These are phyloP conservation scores for Adelognathus sp. DNA, from an alignment of 2,888 invertebrate species.

Conservation along the genomic window DNA sequence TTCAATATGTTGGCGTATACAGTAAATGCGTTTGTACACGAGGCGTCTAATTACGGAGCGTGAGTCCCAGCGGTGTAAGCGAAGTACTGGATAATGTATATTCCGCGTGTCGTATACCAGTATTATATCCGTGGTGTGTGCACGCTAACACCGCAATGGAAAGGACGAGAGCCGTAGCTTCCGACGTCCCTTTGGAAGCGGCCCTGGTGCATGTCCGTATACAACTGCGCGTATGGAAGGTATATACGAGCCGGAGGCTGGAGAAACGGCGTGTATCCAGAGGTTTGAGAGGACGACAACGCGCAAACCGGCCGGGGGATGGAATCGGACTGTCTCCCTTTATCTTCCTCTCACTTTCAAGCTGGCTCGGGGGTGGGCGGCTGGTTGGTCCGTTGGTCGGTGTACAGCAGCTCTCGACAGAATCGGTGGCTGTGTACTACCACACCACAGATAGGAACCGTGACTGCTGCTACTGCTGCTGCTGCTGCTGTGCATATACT, in stretches of 20 bases:
- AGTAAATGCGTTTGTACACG: not conserved
- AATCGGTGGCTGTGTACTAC: not conserved
- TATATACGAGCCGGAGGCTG: slow-evolving; percentile 25
- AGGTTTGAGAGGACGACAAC: slow-evolving; percentile 49
- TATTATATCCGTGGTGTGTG: not conserved
- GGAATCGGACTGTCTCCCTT: slow-evolving; percentile 1
- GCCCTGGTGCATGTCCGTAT: slow-evolving; percentile 12
- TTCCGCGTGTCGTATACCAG: not conserved
- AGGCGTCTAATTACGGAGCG: slow-evolving; percentile 42
- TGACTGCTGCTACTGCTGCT: not conserved
- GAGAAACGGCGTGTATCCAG: slow-evolving; percentile 14
- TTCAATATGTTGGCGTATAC: slow-evolving; percentile 14
- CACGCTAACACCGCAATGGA: slow-evolving; percentile 21
- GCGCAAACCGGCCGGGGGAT: slow-evolving; percentile 2
- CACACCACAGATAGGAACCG: not conserved
- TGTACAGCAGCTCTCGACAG: not conserved
- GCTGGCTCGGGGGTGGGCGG: not conserved
- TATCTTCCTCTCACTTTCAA: not conserved
- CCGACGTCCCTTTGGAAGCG: slow-evolving; percentile 44
- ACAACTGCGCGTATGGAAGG: not conserved
- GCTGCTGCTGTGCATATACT: slow-evolving; percentile 18
- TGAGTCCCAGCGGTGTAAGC: slow-evolving; percentile 1
- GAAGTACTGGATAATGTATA: slow-evolving; percentile 4
- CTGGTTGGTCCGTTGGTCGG: not conserved
- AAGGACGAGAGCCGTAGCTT: slow-evolving; percentile 23